These are phyloP conservation scores for Chitala chitala DNA, from an alignment of 2,113 vertebrate genomes.

Conservation along the genomic window DNA sequence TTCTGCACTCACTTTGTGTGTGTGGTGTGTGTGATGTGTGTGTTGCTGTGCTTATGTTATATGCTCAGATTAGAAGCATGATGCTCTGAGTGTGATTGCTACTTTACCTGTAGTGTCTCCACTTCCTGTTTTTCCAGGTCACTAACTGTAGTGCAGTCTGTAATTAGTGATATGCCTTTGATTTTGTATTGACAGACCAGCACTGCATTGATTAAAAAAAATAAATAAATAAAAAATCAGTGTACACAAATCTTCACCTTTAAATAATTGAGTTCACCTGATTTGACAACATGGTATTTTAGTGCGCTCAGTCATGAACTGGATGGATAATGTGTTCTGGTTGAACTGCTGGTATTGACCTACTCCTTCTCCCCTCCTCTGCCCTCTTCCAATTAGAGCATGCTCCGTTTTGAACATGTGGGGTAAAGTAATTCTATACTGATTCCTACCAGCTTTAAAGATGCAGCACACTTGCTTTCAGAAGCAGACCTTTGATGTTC, in stretches of 20 bases:
- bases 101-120: background rate
- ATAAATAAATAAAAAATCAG: background rate
- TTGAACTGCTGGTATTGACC: slow-evolving; percentile 49
- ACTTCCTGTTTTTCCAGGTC: background rate
- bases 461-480: slow-evolving; percentile 64
- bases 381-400: slow-evolving; percentile 88
- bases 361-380: slow-evolving; percentile 60
- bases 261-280: background rate
- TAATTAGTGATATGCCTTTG: background rate
- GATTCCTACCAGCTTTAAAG: slow-evolving; percentile 72
- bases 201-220: background rate
- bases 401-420: slow-evolving; percentile 92
- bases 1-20: background rate
- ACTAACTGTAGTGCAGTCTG: background rate
- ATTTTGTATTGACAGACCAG: background rate
- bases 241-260: background rate
- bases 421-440: slow-evolving; percentile 88
- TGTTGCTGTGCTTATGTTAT: background rate
- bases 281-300: too few species aligned
- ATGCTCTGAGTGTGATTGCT: background rate
- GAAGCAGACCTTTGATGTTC: slow-evolving; percentile 21
- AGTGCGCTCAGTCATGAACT: too few species aligned
- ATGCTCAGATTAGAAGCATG: slow-evolving; percentile 1
- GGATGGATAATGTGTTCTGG: slow-evolving; percentile 11
- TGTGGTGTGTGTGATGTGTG: too few species aligned